Base-by-base conservation (phyloP, 2,797 vertebrate species). In the Pseudotriccus pelzelni region DNA sequence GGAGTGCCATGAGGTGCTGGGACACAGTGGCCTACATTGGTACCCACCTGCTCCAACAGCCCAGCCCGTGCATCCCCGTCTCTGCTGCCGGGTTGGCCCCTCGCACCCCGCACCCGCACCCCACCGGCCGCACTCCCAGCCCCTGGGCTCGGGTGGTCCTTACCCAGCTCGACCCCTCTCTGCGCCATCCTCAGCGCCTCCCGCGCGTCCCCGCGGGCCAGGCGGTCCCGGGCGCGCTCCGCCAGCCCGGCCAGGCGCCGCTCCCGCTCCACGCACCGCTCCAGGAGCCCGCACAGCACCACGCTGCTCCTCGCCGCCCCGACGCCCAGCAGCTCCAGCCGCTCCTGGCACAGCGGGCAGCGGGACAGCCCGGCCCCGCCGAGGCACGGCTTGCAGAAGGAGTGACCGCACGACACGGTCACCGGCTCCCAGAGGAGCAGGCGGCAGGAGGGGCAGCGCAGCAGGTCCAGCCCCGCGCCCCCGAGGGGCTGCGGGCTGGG, bases 361-460 rank as follows among this genome's bases (percentile, higher is more conserved):
- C 94, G 98, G 67, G 98, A 53, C 41, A 97, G 98, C 27, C 97
- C 94, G 93, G 82, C 93, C 30, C 87, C 94, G 24, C 92, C 90
- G 27, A 98, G 96, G 95, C 99, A 99, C 23, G 98, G 90, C 77
- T 98, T 97, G 96, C 99, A 99, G 89, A 98, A 98, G 21, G 98
- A 98, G 97, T 99, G 99, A 1, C 99, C 99, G 96, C 99, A 99
- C 14, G 97, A 94, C 93, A 98, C 91, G n/a, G 98, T 99, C 93
- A 98, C 98, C 55, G 99, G 98, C 86, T 99, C 98, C 95, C 97
- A 97, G 95, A 99, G 98, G 14, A 98, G 95, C 80, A 98, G 97
- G 80, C 95, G 97, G 44, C 99, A 99, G 32, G 97, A 87, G 6
- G 98, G 98, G 80, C 99, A 99, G 82, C 98, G 97, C 94, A 99